phyloP scores from a whole-genome alignment of 2,888 invertebrate species.

The Sarcophaga subvicina region DNA sequence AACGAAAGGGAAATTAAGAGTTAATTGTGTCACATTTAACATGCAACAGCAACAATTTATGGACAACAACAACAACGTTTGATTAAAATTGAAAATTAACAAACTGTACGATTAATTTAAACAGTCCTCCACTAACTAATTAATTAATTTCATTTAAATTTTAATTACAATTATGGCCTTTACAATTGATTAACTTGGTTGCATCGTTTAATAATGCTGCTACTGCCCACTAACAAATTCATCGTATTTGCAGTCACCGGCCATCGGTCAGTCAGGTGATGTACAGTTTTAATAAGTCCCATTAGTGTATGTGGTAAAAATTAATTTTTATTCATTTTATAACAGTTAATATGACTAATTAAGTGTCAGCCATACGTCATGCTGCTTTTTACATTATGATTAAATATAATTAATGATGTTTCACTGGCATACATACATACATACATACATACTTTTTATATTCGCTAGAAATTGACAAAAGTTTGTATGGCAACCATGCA shows the following conservation, averaged over 20 bases:
- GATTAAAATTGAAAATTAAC: slow-evolving; percentile 37
- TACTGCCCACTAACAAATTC: not conserved
- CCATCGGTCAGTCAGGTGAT: too few relatives aligned
- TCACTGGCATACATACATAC: not conserved
- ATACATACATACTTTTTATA: too few relatives aligned
- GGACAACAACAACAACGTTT: slow-evolving; percentile 10
- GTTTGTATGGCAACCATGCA: too few relatives aligned
- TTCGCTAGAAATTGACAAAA: too few relatives aligned
- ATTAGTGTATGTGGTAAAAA: not conserved
- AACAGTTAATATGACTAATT: slow-evolving; percentile 46
- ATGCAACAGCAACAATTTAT: slow-evolving; percentile 48
- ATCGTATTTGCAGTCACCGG: not conserved
- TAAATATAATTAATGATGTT: slow-evolving; percentile 36
- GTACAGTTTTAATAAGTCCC: too few relatives aligned
- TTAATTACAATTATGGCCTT: not conserved
- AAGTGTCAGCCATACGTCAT: slow-evolving; percentile 52
- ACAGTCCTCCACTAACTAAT: slow-evolving; percentile 10
- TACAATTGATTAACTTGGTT: slow-evolving; percentile 8
- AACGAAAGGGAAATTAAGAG: slow-evolving; percentile 33
- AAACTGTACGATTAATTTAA: slow-evolving; percentile 20
- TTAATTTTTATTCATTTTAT: slow-evolving; percentile 20
- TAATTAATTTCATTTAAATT: slow-evolving; percentile 34
- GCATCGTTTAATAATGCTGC: not conserved
- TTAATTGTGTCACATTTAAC: slow-evolving; percentile 55
- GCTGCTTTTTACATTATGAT: slow-evolving; percentile 39